phyloP scores from a whole-genome alignment of 2,888 invertebrate species.

The Chaitophorus viminalis region DNA sequence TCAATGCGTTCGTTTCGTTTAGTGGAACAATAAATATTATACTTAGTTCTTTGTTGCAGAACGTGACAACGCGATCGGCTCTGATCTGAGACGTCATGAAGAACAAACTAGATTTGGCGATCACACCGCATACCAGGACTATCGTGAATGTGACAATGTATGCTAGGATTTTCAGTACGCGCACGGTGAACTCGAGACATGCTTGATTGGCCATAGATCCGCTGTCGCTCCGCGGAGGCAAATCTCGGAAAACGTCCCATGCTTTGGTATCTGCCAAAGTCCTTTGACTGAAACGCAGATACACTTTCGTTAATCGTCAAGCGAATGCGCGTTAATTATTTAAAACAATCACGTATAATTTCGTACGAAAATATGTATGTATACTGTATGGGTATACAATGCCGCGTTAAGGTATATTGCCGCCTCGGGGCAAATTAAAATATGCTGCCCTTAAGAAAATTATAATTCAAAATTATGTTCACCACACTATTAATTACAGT shows the following conservation, averaged over 20 bases:
- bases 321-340: neutral
- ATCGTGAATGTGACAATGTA: conserved; percentile 86
- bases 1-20: conserved; percentile 62
- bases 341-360: neutral
- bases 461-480: too few species aligned
- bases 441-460: too few species aligned
- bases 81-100: conserved; percentile 92
- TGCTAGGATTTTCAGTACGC: conserved; percentile 84
- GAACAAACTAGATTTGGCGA: conserved; percentile 87
- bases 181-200: conserved; percentile 86
- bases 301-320: neutral
- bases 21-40: conserved; percentile 64
- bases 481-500: too few species aligned
- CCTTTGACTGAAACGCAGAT: conserved; percentile 76
- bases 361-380: too few species aligned
- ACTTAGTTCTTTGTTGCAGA: conserved; percentile 89
- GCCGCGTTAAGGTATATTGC: too few species aligned
- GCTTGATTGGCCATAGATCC: conserved; percentile 89
- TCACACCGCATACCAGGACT: conserved; percentile 85
- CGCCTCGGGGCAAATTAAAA: too few species aligned
- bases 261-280: conserved; percentile 89
- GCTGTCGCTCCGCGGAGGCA: conserved; percentile 87
- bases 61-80: conserved; percentile 77
- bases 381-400: too few species aligned
- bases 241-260: conserved; percentile 96